Percentiles rank a stretch among this genome's conserved stretches.
Conservation (phyloP, 1,140 invertebrate species). For the Xylocopa sonorina region DNA sequence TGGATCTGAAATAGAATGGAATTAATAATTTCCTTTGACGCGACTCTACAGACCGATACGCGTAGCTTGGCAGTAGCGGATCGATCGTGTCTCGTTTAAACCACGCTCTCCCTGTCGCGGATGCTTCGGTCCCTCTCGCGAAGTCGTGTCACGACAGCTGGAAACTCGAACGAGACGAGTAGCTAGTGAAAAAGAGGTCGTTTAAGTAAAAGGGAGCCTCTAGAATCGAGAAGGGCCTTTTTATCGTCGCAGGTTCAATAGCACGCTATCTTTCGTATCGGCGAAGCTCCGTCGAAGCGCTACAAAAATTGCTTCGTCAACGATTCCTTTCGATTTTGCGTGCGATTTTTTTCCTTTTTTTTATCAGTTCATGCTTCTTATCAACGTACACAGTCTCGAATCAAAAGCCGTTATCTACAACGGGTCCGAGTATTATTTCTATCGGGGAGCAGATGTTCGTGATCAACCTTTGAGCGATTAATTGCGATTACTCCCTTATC, state of each 20-base stretch:
- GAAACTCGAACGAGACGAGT: conserved; percentile 17
- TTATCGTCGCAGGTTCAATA: conserved; percentile 64
- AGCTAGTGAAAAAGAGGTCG: conserved; percentile 16
- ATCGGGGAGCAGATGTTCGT: not conserved
- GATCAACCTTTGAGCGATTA: not conserved
- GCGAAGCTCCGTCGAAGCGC: not conserved
- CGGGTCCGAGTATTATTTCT: not conserved
- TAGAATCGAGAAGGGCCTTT: conserved; percentile 4
- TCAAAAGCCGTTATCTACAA: too few relatives aligned
- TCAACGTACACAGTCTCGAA: too few relatives aligned
- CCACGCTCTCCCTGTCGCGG: conserved; percentile 11
- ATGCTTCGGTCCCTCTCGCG: conserved; percentile 46
- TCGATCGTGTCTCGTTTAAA: conserved; percentile 38
- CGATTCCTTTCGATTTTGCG: not conserved
- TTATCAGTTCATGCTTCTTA: too few relatives aligned
- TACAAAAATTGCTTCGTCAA: not conserved
- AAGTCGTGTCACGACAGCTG: conserved; percentile 29
- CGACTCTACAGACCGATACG: not conserved
- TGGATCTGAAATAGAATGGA: conserved; percentile 2
- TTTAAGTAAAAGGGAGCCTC: conserved; percentile 6
- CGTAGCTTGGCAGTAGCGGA: not conserved
- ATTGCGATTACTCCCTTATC: too few relatives aligned
- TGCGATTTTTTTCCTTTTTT: too few relatives aligned
- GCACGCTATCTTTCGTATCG: conserved; percentile 38
- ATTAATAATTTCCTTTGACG: not conserved